Percentiles rank a stretch among this genome's conserved stretches.
Evolutionary conservation across 2,888 invertebrate genomes (phyloP).

Genomic region (Andrena praecox): DNA sequence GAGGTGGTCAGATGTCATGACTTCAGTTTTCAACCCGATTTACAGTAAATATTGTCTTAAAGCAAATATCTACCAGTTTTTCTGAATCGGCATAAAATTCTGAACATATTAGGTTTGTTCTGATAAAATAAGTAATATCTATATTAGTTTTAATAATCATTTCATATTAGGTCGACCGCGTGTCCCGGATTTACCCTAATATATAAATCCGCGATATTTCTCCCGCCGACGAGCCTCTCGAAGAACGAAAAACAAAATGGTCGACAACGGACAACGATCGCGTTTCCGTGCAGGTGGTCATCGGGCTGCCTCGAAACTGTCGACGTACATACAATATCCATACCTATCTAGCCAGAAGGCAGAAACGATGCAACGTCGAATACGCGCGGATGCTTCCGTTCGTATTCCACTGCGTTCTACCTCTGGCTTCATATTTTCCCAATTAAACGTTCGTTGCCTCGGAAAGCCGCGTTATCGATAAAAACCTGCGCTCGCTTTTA

Average conservation of each 20-base stretch:
- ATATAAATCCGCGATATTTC: background rate
- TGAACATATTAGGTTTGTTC: too few relatives aligned
- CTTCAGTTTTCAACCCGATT: too few relatives aligned
- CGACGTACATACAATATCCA: background rate
- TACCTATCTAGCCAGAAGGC: too few relatives aligned
- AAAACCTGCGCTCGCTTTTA: background rate
- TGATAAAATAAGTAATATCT: too few relatives aligned
- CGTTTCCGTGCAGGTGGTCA: background rate
- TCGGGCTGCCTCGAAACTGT: background rate
- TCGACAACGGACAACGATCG: background rate
- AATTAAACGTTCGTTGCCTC: constrained; percentile 2
- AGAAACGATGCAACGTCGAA: background rate
- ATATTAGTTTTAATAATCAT: too few relatives aligned
- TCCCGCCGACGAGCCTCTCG: background rate
- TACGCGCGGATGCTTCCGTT: constrained; percentile 3
- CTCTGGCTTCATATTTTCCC: constrained; percentile 6
- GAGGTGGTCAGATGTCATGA: too few relatives aligned
- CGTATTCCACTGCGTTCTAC: background rate
- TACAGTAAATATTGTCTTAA: too few relatives aligned
- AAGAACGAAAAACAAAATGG: background rate
- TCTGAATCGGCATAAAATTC: too few relatives aligned
- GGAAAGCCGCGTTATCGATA: background rate
- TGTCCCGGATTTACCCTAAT: too few relatives aligned
- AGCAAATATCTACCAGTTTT: too few relatives aligned
- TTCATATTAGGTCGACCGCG: too few relatives aligned